Base-by-base conservation (phyloP, 2,888 invertebrate species). In the Zelleria hepariella region DNA sequence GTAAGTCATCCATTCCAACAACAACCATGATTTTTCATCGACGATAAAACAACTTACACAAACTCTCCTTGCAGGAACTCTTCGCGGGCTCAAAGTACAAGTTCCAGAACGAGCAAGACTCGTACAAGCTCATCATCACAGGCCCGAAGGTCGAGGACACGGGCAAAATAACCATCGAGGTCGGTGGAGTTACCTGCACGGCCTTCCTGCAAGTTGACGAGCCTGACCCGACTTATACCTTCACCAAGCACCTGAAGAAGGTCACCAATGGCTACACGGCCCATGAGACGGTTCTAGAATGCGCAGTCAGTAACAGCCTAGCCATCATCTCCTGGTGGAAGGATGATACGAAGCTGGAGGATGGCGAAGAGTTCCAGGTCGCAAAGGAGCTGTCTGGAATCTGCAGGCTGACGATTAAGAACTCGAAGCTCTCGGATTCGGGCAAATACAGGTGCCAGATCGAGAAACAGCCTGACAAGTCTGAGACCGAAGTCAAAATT, bases 61-160 rank as follows among this genome's bases (percentile, higher is more conserved):
- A 54, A 10, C n/a, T 26, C 18, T 5, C 57, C 64, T 71, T 72
- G 24, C 74, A 98, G 95, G 98, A 99, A 91, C 90, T 98, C 58
- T 99, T 99, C 90, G 92, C 95, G 64, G 97, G 99, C 66, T 94
- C 97, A 61, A 99, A 98, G 85, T 99, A 96, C 82, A 98, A 99
- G 86, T 96, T 99, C 84, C 95, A 94, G 71, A 95, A 94, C 73
- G 98, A 98, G 78, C 95, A 94, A 71, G 97, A 98, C 74, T 92
- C 94, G 0, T 98, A 99, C 81, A 95, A 94, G 72, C 90, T 99
- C 65, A 94, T 96, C 66, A 97, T 99, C 71, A 91, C 91, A 78
- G 93, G 92, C 71, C 98, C 99, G 0, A 97, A 96, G 86, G 96
- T 96, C 47, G 99, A 99, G 70, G 99, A 99, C 80, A 95, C 95